A percentile compares a stretch with the other conserved stretches of the same genome.
phyloP scores from a whole-genome alignment of 1,140 invertebrate species.

The Rhynchophorus ferrugineus region DNA sequence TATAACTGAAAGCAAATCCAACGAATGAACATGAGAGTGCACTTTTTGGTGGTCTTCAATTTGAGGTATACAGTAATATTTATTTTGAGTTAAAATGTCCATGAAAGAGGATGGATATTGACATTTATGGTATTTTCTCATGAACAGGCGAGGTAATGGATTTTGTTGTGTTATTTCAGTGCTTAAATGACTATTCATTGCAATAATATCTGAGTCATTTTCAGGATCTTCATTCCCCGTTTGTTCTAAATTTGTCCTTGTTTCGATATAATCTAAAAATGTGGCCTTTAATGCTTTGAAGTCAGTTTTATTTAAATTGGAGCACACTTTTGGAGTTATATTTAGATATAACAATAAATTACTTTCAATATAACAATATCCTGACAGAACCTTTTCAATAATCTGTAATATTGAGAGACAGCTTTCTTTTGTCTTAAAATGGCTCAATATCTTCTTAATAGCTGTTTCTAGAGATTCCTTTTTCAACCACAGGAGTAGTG shows the following conservation, averaged over 20 bases:
- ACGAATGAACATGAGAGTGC: constrained; percentile 52
- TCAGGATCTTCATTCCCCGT: neutral
- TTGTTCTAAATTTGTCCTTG: neutral
- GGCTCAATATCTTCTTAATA: constrained; percentile 53
- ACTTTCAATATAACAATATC: constrained; percentile 51
- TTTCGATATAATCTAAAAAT: neutral
- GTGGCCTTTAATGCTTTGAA: constrained; percentile 7
- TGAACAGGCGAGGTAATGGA: constrained; percentile 57
- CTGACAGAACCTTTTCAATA: constrained; percentile 54
- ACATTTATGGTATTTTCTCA: constrained; percentile 51
- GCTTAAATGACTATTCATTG: constrained; percentile 7
- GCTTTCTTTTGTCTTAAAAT: constrained; percentile 47
- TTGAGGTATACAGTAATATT: constrained; percentile 62
- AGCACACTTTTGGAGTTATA: too few species aligned
- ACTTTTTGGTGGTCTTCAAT: constrained; percentile 58
- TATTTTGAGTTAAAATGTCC: constrained; percentile 55
- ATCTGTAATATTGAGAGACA: constrained; percentile 44
- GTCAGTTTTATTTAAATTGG: constrained; percentile 19
- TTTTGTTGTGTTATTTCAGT: constrained; percentile 11
- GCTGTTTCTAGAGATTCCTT: constrained; percentile 61
- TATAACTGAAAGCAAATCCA: constrained; percentile 60
- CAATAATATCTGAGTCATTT: neutral
- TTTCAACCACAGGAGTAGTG: constrained; percentile 64
- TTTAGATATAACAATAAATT: constrained; percentile 51
- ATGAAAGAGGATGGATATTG: constrained; percentile 55